Percentiles rank a stretch among this genome's conserved stretches.
Conservation (phyloP, 2,797 vertebrate species). For the Protonibea diacanthus region DNA sequence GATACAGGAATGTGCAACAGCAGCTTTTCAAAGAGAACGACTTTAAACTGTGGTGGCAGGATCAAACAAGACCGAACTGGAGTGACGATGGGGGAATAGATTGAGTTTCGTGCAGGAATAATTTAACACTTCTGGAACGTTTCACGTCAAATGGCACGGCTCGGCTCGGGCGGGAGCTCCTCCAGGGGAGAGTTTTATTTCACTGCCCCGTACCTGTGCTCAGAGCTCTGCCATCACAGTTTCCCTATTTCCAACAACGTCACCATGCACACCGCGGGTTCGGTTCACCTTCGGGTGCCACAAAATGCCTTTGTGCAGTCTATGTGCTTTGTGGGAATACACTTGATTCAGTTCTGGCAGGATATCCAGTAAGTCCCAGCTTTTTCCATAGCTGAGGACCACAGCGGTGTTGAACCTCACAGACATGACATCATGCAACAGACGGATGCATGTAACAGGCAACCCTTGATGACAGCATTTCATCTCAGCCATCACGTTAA, state of each 20-base stretch:
- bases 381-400: slow-evolving; percentile 46
- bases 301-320: slow-evolving; percentile 37
- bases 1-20: slow-evolving; percentile 49
- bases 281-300: slow-evolving; percentile 39
- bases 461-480: slow-evolving; percentile 38
- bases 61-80: slow-evolving; percentile 57
- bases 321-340: slow-evolving; percentile 28
- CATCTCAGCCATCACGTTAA: slow-evolving; percentile 38
- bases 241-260: slow-evolving; percentile 37
- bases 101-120: slow-evolving; percentile 76
- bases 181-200: slow-evolving; percentile 70
- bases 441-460: slow-evolving; percentile 55
- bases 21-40: slow-evolving; percentile 53
- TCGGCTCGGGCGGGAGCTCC: slow-evolving; percentile 40
- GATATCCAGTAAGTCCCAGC: slow-evolving; percentile 23
- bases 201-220: slow-evolving; percentile 55
- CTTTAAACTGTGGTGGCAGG: slow-evolving; percentile 66
- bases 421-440: slow-evolving; percentile 71
- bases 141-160: slow-evolving; percentile 73
- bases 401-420: slow-evolving; percentile 36
- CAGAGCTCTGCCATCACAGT: slow-evolving; percentile 59
- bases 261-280: slow-evolving; percentile 20
- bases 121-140: slow-evolving; percentile 80
- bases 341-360: slow-evolving; percentile 55
- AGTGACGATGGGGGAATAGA: slow-evolving; percentile 44